Evolutionary conservation across 2,797 vertebrate species (phyloP).

Genomic region (Mus minutoides): DNA sequence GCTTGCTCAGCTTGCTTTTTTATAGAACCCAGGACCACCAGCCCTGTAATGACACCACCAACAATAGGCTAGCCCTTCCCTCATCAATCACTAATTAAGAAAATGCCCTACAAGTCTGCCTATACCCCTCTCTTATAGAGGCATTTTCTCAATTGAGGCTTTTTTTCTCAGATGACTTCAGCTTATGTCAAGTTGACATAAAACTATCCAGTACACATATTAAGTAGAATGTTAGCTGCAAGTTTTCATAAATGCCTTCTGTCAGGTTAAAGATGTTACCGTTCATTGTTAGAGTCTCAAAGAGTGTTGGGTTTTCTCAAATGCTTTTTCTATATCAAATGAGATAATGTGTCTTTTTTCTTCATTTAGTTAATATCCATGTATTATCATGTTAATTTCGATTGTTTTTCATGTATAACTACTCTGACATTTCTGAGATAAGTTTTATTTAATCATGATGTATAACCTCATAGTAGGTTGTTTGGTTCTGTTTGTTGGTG

Average conservation of each 20-base stretch:
- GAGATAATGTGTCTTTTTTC: background rate
- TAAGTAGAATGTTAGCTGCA: background rate
- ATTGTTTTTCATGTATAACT: background rate
- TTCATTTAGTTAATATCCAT: background rate
- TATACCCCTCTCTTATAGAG: background rate
- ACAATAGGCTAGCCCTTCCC: background rate
- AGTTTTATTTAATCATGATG: background rate
- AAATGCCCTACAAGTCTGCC: background rate
- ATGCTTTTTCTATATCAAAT: background rate
- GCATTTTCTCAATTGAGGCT: background rate
- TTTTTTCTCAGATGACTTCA: background rate
- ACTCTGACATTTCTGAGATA: background rate
- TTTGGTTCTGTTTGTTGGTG: background rate
- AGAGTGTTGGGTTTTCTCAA: background rate
- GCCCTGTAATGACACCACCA: background rate
- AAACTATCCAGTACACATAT: background rate
- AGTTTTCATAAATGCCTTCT: background rate
- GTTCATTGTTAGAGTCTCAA: background rate
- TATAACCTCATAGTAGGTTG: background rate
- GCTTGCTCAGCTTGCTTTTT: background rate
- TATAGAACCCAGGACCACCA: background rate
- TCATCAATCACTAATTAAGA: background rate
- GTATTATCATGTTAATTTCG: background rate
- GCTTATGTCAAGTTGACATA: background rate
- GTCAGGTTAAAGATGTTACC: background rate